Base-by-base conservation (phyloP, 2,888 invertebrate species). In the Gandaritis pyraliata region DNA sequence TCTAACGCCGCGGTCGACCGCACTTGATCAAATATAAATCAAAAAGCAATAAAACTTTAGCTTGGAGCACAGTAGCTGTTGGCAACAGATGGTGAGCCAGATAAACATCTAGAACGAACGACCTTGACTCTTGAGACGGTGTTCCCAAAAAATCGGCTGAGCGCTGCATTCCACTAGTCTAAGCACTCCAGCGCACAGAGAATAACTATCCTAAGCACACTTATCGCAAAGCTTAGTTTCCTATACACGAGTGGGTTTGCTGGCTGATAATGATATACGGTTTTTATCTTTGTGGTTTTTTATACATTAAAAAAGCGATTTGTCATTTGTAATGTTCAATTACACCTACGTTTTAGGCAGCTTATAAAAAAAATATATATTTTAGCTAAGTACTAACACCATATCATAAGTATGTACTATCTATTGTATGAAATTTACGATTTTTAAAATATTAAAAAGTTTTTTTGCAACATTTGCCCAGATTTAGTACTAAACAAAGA, bases 41-140 rank as follows among this genome's bases (percentile, higher is more conserved):
- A 61, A 54, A 65, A 57, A 47, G 66, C 60, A 71, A 74, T 77
- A 74, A 78, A 76, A 72, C 58, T 70, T 63, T 47, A 68, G 68
- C 51, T 64, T 71, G 66, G 64, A 64, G 66, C 72, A 59, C 74
- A 58, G 80, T 76, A 75, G 78, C 77, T 72, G 69, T 66, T 72
- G 70, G 74, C 69, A 74, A 73, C 74, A 68, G 71, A 73, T 66
- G 62, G 58, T 60, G 55, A 52, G 48, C 23, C 61, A 58, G 54
- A 59, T 65, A 38, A 55, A 64, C 47, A 56, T 51, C 47, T 45
- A 58, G 43, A 64, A 57, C 55, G 64, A 66, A 76, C 78, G 83
- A 71, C 86, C 87, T 87, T 86, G 86, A 84, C 81, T 80, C 72
- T 72, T 59, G 61, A 30, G 69, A 66, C 72, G 71, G 66, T 70